Evolutionary conservation across 2,888 invertebrate genomes (phyloP).

Genomic region (Busseola fusca): DNA sequence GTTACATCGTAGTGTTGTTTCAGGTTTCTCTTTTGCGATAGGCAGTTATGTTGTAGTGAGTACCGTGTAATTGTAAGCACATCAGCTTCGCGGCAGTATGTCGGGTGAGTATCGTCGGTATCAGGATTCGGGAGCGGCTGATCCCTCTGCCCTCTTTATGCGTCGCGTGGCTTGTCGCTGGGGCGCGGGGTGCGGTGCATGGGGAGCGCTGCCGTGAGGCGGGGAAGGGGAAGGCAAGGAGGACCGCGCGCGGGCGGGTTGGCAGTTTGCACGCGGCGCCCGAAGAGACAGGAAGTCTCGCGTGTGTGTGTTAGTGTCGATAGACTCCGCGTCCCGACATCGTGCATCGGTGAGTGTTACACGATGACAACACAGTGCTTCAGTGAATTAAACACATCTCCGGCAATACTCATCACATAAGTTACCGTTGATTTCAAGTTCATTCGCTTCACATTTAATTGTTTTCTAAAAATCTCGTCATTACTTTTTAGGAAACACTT

Average conservation of each 20-base stretch:
- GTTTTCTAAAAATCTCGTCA: neutral
- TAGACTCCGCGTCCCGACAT: conserved; percentile 42
- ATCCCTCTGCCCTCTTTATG: conserved; percentile 51
- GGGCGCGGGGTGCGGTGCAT: neutral
- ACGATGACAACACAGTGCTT: conserved; percentile 34
- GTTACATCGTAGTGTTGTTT: neutral
- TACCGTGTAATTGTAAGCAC: neutral
- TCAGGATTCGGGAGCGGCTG: conserved; percentile 52
- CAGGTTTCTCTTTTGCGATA: neutral
- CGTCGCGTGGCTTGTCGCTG: conserved; percentile 32
- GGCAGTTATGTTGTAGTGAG: too few species aligned
- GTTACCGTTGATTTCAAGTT: neutral
- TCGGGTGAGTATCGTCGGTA: conserved; percentile 23
- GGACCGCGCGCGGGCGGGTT: conserved; percentile 3
- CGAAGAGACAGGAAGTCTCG: conserved; percentile 32
- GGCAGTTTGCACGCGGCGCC: conserved; percentile 51
- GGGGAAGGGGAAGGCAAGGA: neutral
- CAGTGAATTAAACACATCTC: conserved; percentile 15
- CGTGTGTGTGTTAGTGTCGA: conserved; percentile 47
- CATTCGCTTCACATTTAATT: neutral
- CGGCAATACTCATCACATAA: conserved; percentile 4
- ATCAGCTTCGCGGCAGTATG: neutral
- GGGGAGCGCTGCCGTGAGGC: neutral
- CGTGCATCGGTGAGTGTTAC: conserved; percentile 63
- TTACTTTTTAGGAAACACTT: neutral